A percentile compares a stretch with the other conserved stretches of the same genome.
Conservation (phyloP, 2,888 invertebrate genomes). For the Gryllus longicercus region DNA sequence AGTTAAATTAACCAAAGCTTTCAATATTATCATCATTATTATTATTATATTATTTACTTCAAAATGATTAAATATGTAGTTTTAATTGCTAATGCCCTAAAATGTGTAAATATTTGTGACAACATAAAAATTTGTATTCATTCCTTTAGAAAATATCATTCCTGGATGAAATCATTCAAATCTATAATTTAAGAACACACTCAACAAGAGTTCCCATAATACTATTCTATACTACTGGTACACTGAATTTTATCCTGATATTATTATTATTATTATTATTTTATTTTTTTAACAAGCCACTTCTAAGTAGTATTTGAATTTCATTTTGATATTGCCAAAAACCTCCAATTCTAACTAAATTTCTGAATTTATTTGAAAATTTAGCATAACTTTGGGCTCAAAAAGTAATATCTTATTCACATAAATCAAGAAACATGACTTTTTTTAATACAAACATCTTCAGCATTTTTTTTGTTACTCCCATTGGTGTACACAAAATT, state of each 20-base stretch:
- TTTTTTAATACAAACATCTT: too few relatives aligned
- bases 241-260: not conserved
- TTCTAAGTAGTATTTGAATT: too few relatives aligned
- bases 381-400: too few relatives aligned
- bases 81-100: not conserved
- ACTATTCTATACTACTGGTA: not conserved
- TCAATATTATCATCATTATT: not conserved
- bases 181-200: not conserved
- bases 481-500: not conserved
- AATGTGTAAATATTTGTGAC: not conserved
- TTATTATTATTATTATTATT: too few relatives aligned
- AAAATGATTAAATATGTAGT: not conserved
- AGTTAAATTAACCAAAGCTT: too few relatives aligned
- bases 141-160: not conserved
- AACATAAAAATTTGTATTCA: not conserved
- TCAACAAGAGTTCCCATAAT: not conserved
- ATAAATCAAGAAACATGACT: too few relatives aligned
- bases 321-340: too few relatives aligned
- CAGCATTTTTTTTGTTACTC: not conserved
- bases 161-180: not conserved
- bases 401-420: too few relatives aligned
- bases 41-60: not conserved
- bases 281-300: too few relatives aligned
- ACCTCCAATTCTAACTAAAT: too few relatives aligned
- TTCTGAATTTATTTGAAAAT: too few relatives aligned